phyloP scores from a whole-genome alignment of 2,888 invertebrate species.

The Epiblema foenella region DNA sequence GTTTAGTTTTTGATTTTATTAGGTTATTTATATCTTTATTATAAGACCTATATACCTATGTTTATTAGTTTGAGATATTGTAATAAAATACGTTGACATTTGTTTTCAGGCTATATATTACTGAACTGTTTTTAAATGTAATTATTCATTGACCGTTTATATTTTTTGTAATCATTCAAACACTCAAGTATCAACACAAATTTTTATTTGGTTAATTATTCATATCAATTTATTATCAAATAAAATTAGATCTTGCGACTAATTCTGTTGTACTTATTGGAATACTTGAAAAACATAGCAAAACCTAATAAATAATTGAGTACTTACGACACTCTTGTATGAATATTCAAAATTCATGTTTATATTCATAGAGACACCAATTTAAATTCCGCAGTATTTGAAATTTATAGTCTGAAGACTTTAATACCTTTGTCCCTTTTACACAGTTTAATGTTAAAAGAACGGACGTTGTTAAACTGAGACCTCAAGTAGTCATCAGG shows the following conservation, averaged over 20 bases:
- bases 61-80: no score
- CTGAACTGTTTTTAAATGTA: no score
- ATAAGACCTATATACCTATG: no score
- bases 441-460: not conserved
- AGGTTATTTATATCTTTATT: no score
- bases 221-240: no score
- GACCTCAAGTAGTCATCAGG: not conserved
- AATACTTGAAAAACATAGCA: not conserved
- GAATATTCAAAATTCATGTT: slow-evolving; percentile 3
- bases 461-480: slow-evolving; percentile 20
- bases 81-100: no score
- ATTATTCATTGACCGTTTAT: no score
- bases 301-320: not conserved
- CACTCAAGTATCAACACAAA: no score
- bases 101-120: no score
- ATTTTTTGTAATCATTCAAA: no score
- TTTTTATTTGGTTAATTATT: no score
- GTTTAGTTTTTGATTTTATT: no score
- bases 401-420: not conserved
- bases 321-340: not conserved
- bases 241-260: not conserved
- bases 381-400: not conserved
- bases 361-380: slow-evolving; percentile 5
- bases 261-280: not conserved
- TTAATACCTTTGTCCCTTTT: slow-evolving; percentile 5